phyloP scores from a whole-genome alignment of 23 tunicate genomes.

The Botrylloides violaceus region DNA sequence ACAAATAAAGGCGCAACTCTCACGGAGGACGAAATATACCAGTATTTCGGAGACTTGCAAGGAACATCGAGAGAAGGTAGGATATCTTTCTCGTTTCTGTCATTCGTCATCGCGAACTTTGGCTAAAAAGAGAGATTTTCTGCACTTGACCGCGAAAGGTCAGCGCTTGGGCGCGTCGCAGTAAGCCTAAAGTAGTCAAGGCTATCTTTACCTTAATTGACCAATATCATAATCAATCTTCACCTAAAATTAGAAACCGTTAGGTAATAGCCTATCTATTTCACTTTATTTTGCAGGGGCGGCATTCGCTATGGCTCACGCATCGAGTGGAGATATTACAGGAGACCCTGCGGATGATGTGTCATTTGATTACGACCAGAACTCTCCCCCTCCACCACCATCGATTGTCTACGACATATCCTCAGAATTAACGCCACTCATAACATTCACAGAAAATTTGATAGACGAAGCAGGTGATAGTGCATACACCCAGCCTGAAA shows the following conservation, averaged over 20 bases:
- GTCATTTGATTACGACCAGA: neutral
- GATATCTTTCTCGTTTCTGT: neutral
- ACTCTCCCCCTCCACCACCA: neutral
- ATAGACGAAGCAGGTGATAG: neutral
- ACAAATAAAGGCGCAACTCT: neutral
- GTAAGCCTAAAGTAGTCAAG: too few species aligned
- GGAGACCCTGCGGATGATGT: neutral
- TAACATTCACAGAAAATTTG: neutral
- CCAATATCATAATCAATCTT: too few species aligned
- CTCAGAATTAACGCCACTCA: neutral
- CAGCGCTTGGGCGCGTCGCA: too few species aligned
- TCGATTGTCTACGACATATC: slow-evolving; percentile 1
- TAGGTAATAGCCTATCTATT: too few species aligned
- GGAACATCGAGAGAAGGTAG: neutral
- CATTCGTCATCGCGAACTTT: too few species aligned
- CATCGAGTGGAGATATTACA: neutral
- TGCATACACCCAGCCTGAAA: slow-evolving; percentile 6
- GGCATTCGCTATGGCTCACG: slow-evolving; percentile 10
- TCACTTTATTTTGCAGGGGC: neutral
- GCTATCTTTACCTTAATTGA: too few species aligned
- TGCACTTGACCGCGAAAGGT: too few species aligned
- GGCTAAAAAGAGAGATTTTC: too few species aligned
- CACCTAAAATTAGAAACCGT: too few species aligned
- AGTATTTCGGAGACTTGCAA: neutral
- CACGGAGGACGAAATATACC: neutral